Conservation (phyloP, 37 sponge, comb jelly and placozoan species). For the Mnemiopsis leidyi region DNA sequence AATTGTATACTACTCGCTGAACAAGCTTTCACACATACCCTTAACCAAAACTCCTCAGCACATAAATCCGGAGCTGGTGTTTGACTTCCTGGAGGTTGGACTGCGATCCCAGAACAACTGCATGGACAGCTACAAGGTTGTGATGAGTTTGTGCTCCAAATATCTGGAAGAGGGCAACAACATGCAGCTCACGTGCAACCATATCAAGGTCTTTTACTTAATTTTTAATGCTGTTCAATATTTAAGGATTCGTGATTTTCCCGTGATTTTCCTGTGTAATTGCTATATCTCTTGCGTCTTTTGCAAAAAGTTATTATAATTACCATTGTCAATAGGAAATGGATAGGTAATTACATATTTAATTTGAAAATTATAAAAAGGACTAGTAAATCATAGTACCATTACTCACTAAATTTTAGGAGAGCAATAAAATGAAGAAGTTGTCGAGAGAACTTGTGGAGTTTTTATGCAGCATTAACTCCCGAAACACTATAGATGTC, state of each 20-base stretch:
- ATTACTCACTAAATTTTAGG: no score
- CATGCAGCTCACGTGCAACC: constrained; percentile 6
- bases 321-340: background rate
- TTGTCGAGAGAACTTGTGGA: background rate
- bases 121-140: background rate
- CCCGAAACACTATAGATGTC: background rate
- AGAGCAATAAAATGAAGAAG: background rate
- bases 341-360: background rate
- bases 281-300: no score
- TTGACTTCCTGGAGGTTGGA: constrained; percentile 38
- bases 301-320: no score
- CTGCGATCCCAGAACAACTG: constrained; percentile 11
- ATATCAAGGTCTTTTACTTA: background rate
- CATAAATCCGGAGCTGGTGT: constrained; percentile 5
- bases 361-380: background rate
- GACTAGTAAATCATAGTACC: background rate
- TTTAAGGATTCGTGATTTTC: no score
- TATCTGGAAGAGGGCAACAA: constrained; percentile 41
- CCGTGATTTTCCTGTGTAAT: no score
- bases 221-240: no score
- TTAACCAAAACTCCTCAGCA: no score
- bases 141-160: background rate
- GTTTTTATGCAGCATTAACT: background rate
- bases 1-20: no score
- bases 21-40: no score